Conservation (phyloP, 1,140 invertebrate species). For the Ridgeia piscesae region DNA sequence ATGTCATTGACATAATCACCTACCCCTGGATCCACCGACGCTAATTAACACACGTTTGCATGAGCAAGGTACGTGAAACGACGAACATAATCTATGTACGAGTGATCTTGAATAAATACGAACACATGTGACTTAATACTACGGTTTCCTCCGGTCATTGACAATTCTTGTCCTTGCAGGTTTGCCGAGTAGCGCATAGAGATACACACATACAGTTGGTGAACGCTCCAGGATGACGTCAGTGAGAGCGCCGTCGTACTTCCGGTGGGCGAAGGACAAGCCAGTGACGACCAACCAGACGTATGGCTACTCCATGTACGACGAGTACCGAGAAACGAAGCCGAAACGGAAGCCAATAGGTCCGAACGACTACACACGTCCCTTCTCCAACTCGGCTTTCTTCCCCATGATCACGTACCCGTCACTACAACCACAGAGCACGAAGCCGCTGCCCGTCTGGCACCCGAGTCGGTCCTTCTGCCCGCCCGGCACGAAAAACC, state of each 20-base stretch:
- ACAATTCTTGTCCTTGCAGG: background rate
- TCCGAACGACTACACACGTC: constrained; percentile 13
- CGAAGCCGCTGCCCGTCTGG: background rate
- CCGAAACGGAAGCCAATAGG: background rate
- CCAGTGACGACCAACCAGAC: constrained; percentile 13
- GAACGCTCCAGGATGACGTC: constrained; percentile 6
- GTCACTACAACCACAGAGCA: background rate
- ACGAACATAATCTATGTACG: no score
- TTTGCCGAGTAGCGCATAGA: background rate
- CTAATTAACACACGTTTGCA: no score
- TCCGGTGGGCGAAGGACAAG: constrained; percentile 12
- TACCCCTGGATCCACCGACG: no score
- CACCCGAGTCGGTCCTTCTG: background rate
- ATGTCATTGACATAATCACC: no score
- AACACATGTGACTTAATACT: no score
- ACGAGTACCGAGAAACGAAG: background rate
- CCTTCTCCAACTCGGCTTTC: constrained; percentile 21
- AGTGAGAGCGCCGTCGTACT: constrained; percentile 15
- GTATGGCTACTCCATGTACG: constrained; percentile 9
- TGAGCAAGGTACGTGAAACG: no score
- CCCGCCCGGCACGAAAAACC: constrained; percentile 15
- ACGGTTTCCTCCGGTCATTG: background rate
- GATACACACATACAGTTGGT: background rate
- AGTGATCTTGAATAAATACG: no score
- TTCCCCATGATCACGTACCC: constrained; percentile 14